Evolutionary conservation across 1,140 invertebrate genomes (phyloP).

Genomic region (Papilio helenus): DNA sequence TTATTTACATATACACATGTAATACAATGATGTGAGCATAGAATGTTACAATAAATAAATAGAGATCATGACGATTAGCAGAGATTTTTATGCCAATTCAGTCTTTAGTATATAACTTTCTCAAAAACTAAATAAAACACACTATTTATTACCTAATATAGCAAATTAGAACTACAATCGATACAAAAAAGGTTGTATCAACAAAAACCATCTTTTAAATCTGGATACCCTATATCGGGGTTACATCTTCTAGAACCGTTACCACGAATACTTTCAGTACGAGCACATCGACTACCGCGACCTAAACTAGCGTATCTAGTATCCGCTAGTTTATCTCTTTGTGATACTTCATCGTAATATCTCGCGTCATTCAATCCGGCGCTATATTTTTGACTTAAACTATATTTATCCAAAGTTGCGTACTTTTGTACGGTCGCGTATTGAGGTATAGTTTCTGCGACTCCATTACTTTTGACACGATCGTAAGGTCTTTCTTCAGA

Average conservation of each 20-base stretch:
- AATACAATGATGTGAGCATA: constrained; percentile 6
- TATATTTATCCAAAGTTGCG: constrained; percentile 82
- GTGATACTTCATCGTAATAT: constrained; percentile 79
- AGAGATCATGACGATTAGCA: constrained; percentile 39
- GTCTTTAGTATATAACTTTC: constrained; percentile 67
- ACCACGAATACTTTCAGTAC: constrained; percentile 67
- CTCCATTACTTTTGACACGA: constrained; percentile 83
- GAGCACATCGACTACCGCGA: constrained; percentile 80
- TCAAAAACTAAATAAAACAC: constrained; percentile 48
- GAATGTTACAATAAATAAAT: background rate
- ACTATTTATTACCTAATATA: constrained; percentile 35
- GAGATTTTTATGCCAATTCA: constrained; percentile 76
- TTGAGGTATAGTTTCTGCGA: constrained; percentile 77
- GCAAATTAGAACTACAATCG: constrained; percentile 74
- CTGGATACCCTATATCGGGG: constrained; percentile 84
- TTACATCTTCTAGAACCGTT: constrained; percentile 81
- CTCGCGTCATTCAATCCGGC: constrained; percentile 81
- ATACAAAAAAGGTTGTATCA: constrained; percentile 87
- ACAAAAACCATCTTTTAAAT: constrained; percentile 89
- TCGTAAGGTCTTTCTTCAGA: constrained; percentile 84
- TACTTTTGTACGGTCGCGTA: constrained; percentile 81
- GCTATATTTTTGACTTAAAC: constrained; percentile 82
- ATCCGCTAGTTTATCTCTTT: constrained; percentile 78
- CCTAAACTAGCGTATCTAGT: constrained; percentile 78
- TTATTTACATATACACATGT: constrained; percentile 5